Percentiles rank a stretch among this genome's conserved stretches.
These are phyloP conservation scores for Agrochola litura DNA, from an alignment of 2,888 invertebrate genomes.

Conservation along the genomic window DNA sequence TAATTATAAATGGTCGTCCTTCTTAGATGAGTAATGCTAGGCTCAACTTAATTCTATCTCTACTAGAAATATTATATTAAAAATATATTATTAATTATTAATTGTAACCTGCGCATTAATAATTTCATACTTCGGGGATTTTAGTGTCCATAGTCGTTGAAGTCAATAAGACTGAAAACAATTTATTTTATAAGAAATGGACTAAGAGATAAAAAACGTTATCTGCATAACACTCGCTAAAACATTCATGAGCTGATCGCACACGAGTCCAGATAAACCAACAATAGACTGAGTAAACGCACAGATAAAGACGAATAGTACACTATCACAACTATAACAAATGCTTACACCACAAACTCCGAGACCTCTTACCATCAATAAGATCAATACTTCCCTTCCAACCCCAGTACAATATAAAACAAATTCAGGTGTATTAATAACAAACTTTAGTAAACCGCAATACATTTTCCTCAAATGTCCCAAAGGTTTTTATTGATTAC, in stretches of 20 bases:
- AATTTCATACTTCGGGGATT: not conserved
- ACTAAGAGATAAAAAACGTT: not conserved
- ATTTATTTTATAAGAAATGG: not conserved
- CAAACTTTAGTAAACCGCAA: constrained; percentile 51
- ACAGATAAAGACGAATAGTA: not conserved
- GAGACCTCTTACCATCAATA: constrained; percentile 23
- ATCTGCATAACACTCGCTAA: not conserved
- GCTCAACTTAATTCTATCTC: not conserved
- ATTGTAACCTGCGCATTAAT: not conserved
- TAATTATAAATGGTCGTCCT: constrained; percentile 2
- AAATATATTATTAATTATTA: not conserved
- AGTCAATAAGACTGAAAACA: not conserved
- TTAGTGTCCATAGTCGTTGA: not conserved
- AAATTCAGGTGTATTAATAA: constrained; percentile 59
- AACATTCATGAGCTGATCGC: not conserved
- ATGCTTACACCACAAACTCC: not conserved
- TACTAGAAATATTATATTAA: not conserved
- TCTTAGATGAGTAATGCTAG: not conserved
- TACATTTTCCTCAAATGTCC: constrained; percentile 64
- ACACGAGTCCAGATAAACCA: not conserved
- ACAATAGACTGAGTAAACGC: not conserved
- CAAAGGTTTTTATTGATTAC: constrained; percentile 80
- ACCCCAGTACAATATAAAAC: constrained; percentile 27
- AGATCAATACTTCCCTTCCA: constrained; percentile 32
- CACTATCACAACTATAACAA: constrained; percentile 9